phyloP scores from a whole-genome alignment of 2,888 invertebrate genomes.

The Perithous albicinctus region DNA sequence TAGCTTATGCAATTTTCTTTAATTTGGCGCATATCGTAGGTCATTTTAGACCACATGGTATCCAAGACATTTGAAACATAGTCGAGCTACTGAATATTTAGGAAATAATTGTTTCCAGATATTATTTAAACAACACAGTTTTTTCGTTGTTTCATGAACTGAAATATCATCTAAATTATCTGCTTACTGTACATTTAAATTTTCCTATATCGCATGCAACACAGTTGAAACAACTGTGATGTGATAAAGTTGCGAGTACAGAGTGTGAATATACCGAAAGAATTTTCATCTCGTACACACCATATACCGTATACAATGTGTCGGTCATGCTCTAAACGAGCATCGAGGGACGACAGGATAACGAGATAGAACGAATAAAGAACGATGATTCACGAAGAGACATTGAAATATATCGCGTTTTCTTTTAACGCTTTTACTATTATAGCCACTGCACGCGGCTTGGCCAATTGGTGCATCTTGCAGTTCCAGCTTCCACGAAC shows the following conservation, averaged over 20 bases:
- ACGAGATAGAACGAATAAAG: conserved; percentile 60
- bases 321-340: conserved; percentile 2
- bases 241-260: not conserved
- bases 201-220: not conserved
- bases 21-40: too few species aligned
- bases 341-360: conserved; percentile 49
- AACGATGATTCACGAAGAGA: conserved; percentile 65
- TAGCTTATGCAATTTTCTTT: too few species aligned
- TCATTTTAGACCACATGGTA: too few species aligned
- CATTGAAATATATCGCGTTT: conserved; percentile 67
- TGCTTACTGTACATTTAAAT: too few species aligned
- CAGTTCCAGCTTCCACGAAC: conserved; percentile 55
- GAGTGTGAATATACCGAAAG: conserved; percentile 43
- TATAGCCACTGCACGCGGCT: not conserved
- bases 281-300: conserved; percentile 18
- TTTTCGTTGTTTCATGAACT: too few species aligned
- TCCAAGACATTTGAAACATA: too few species aligned
- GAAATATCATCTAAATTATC: too few species aligned
- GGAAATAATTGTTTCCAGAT: too few species aligned
- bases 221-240: not conserved
- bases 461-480: not conserved
- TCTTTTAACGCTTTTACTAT: conserved; percentile 44
- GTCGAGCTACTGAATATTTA: too few species aligned
- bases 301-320: conserved; percentile 1
- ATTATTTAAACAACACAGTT: too few species aligned